Percentiles rank a stretch among this genome's conserved stretches.
Conservation (phyloP, 2,797 vertebrate species). For the Rhinatrema bivittatum region DNA sequence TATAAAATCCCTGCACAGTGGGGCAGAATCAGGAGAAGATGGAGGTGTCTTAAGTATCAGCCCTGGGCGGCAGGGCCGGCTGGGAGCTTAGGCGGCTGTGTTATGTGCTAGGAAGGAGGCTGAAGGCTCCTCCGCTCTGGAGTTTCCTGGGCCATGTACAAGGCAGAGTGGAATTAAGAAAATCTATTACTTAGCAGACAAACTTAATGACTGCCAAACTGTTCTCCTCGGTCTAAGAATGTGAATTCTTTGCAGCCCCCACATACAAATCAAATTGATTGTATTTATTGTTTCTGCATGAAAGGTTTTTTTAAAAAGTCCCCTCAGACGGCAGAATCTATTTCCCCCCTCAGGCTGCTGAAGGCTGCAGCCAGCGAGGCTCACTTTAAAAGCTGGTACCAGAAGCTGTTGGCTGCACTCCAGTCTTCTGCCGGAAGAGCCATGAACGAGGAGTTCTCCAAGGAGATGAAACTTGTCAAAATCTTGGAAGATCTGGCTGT, state of each 20-base stretch:
- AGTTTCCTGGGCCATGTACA: too few species aligned
- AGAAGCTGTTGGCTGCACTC: constrained; percentile 50
- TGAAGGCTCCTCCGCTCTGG: too few species aligned
- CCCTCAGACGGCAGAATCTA: constrained; percentile 16
- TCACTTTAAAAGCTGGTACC: constrained; percentile 55
- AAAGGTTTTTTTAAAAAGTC: constrained; percentile 11
- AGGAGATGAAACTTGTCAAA: constrained; percentile 41
- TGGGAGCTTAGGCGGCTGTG: too few species aligned
- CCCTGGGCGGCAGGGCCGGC: too few species aligned
- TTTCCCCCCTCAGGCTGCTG: constrained; percentile 50
- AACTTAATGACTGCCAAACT: constrained; percentile 18
- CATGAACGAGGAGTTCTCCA: constrained; percentile 50
- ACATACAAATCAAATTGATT: constrained; percentile 12
- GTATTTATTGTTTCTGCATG: constrained; percentile 13
- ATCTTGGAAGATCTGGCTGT: constrained; percentile 42
- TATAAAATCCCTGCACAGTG: too few species aligned
- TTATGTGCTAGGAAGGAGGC: too few species aligned
- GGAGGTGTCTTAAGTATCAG: too few species aligned
- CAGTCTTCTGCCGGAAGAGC: constrained; percentile 48
- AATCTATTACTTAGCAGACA: constrained; percentile 25
- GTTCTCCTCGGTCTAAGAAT: not conserved
- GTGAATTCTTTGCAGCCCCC: constrained; percentile 11
- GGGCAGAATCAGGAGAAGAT: too few species aligned
- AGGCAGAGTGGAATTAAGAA: too few species aligned
- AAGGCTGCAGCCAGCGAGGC: constrained; percentile 48